Conservation (phyloP, 2,888 invertebrate species). For the Acleris cristana region DNA sequence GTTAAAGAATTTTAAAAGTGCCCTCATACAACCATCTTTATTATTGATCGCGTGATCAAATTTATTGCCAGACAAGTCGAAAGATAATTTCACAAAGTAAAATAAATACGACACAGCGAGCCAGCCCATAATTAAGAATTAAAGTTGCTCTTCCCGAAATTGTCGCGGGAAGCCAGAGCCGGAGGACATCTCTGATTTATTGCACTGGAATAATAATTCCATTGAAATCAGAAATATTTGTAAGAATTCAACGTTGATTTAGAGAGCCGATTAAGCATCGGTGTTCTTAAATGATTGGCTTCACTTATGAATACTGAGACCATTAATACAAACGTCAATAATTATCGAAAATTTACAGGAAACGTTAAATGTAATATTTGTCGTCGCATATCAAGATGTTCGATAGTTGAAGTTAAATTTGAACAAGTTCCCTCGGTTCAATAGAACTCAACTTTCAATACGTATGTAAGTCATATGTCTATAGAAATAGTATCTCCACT, state of each 20-base stretch:
- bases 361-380: conserved; percentile 13
- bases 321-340: conserved; percentile 16
- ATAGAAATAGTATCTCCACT: no score
- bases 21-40: conserved; percentile 53
- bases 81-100: conserved; percentile 68
- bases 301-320: conserved; percentile 36
- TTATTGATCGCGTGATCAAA: conserved; percentile 66
- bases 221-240: conserved; percentile 68
- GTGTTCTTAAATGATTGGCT: conserved; percentile 47
- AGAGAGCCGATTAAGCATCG: conserved; percentile 55
- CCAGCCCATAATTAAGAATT: conserved; percentile 77
- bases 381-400: no score
- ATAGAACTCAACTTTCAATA: no score
- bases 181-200: conserved; percentile 68
- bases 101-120: conserved; percentile 69
- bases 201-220: conserved; percentile 63
- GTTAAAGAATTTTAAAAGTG: background rate
- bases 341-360: conserved; percentile 26
- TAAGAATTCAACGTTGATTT: conserved; percentile 59
- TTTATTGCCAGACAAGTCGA: conserved; percentile 57
- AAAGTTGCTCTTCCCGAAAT: conserved; percentile 70
- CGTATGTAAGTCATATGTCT: no score
- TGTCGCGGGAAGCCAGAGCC: conserved; percentile 62
- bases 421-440: no score
- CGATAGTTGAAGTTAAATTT: no score